Evolutionary conservation across 2,888 invertebrate species (phyloP).

Genomic region (Molorchus minor): DNA sequence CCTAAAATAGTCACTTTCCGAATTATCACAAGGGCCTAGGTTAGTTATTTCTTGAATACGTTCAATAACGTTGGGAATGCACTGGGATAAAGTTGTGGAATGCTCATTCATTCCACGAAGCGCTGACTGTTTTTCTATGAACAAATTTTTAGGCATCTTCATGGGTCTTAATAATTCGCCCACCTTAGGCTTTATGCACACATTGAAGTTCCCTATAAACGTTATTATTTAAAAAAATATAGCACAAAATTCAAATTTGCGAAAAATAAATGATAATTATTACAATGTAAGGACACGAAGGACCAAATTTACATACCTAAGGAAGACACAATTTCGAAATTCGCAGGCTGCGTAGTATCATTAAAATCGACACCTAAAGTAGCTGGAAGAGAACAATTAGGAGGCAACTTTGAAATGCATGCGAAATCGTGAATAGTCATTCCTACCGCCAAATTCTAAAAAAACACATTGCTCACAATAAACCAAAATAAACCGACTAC

Average conservation of each 20-base stretch:
- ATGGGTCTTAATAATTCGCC: slow-evolving; percentile 89
- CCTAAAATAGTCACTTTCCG: slow-evolving; percentile 53
- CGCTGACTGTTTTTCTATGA: slow-evolving; percentile 77
- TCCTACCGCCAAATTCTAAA: slow-evolving; percentile 72
- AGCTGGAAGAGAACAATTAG: slow-evolving; percentile 71
- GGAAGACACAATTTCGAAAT: slow-evolving; percentile 78
- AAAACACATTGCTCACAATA: slow-evolving; percentile 30
- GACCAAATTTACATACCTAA: slow-evolving; percentile 63
- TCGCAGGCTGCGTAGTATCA: slow-evolving; percentile 89
- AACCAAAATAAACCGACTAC: neutral
- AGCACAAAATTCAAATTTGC: neutral
- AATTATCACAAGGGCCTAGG: slow-evolving; percentile 70
- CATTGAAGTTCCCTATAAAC: slow-evolving; percentile 66
- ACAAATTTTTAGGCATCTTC: slow-evolving; percentile 75
- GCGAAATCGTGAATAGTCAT: slow-evolving; percentile 81
- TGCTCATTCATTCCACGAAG: slow-evolving; percentile 94
- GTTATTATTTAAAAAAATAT: slow-evolving; percentile 1
- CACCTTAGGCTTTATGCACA: slow-evolving; percentile 80
- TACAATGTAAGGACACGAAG: too few species aligned
- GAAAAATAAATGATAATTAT: neutral
- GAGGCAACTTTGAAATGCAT: slow-evolving; percentile 70
- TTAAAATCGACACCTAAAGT: slow-evolving; percentile 91
- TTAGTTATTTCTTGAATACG: slow-evolving; percentile 82
- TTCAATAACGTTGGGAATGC: slow-evolving; percentile 53
- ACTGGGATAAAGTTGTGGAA: slow-evolving; percentile 60